phyloP scores from a whole-genome alignment of 2,797 vertebrate genomes.

The Hippocampus kuda region DNA sequence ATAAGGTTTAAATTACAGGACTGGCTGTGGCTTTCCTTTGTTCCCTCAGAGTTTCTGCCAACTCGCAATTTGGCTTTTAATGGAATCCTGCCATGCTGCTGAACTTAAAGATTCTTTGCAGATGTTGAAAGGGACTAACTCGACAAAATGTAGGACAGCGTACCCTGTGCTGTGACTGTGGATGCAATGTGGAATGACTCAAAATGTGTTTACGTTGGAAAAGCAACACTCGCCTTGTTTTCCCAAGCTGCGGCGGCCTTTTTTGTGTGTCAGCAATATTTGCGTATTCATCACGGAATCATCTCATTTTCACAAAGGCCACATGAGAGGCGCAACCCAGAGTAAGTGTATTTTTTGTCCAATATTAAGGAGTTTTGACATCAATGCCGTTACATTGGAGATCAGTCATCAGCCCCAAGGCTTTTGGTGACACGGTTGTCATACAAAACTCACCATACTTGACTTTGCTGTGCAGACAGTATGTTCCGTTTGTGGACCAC shows the following conservation, averaged over 20 bases:
- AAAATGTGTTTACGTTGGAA: background rate
- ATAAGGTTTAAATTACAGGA: slow-evolving; percentile 98
- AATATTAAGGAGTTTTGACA: background rate
- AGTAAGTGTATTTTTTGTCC: background rate
- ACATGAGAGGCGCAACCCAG: background rate
- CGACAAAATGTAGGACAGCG: slow-evolving; percentile 79
- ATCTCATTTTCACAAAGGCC: background rate
- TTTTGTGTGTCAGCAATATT: background rate
- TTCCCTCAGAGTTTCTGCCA: slow-evolving; percentile 96
- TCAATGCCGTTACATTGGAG: background rate
- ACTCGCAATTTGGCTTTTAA: slow-evolving; percentile 97
- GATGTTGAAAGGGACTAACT: slow-evolving; percentile 87
- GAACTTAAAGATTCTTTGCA: slow-evolving; percentile 94
- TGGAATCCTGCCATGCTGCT: slow-evolving; percentile 97
- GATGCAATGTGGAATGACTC: slow-evolving; percentile 1
- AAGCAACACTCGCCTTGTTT: background rate
- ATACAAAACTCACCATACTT: background rate
- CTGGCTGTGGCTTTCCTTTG: slow-evolving; percentile 90
- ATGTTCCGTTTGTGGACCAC: background rate
- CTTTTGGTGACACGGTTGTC: background rate
- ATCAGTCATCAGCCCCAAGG: background rate
- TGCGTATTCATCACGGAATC: background rate
- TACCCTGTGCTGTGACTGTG: slow-evolving; percentile 48
- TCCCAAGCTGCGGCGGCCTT: background rate
- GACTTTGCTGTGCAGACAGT: background rate